Conservation (phyloP, 2,888 invertebrate species). For the Troides helena region DNA sequence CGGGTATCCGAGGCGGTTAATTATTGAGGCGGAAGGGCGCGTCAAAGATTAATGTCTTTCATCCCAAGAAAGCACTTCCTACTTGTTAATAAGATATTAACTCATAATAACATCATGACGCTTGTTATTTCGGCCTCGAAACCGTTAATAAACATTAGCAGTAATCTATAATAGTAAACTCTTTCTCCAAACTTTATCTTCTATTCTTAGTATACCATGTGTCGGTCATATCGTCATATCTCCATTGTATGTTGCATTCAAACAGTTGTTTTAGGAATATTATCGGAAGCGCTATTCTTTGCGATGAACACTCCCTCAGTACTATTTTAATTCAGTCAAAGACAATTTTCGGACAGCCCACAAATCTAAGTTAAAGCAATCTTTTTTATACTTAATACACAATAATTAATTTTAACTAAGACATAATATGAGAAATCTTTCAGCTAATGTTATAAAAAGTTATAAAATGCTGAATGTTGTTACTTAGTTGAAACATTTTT, state of each 20-base stretch:
- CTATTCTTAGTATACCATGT: no score
- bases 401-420: no score
- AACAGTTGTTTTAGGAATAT: not conserved
- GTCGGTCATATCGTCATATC: not conserved
- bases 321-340: no score
- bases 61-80: slow-evolving; percentile 24
- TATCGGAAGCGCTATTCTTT: not conserved
- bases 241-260: not conserved
- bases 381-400: no score
- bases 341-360: no score
- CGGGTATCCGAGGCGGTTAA: slow-evolving; percentile 19
- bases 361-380: no score
- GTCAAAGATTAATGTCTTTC: slow-evolving; percentile 27
- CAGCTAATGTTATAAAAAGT: no score
- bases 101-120: slow-evolving; percentile 3
- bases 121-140: not conserved
- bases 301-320: not conserved
- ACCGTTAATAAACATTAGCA: not conserved
- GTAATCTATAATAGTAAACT: no score
- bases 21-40: slow-evolving; percentile 27
- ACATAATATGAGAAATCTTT: no score
- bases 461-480: no score
- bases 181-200: no score
- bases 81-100: slow-evolving; percentile 21
- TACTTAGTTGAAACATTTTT: no score